These are phyloP conservation scores for Erpetoichthys calabaricus DNA, from an alignment of 2,797 vertebrate species.

Conservation along the genomic window DNA sequence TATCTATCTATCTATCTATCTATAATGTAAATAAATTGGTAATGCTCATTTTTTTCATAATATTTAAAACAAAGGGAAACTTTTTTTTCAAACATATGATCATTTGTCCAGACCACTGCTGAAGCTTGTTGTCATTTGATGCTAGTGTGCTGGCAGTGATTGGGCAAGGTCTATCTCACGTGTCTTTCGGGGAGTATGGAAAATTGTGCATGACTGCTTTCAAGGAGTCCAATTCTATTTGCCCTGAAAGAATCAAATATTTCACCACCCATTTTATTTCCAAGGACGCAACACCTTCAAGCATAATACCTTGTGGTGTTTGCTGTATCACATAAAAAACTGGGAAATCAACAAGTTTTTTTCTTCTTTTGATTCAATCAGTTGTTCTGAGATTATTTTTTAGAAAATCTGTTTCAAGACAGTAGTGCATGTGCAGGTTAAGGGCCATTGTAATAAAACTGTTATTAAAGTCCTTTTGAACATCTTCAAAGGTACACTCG, in stretches of 20 bases:
- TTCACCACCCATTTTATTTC: background rate
- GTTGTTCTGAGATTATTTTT: too few relatives aligned
- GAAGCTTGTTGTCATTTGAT: background rate
- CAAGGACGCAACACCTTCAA: background rate
- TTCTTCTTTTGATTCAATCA: slow-evolving; percentile 8
- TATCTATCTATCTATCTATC: too few relatives aligned
- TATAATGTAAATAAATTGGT: too few relatives aligned
- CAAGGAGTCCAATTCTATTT: background rate
- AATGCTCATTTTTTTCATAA: too few relatives aligned
- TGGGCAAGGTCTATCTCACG: background rate
- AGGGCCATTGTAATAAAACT: too few relatives aligned
- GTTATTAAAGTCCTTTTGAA: too few relatives aligned
- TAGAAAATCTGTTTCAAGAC: too few relatives aligned
- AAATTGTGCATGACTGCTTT: background rate
- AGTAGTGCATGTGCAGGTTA: too few relatives aligned
- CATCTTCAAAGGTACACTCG: slow-evolving; percentile 7
- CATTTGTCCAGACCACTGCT: background rate
- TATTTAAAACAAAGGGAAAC: background rate
- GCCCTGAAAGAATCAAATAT: background rate
- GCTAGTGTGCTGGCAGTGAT: background rate
- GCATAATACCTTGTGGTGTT: background rate
- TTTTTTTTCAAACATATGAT: background rate
- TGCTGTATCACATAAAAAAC: slow-evolving; percentile 7
- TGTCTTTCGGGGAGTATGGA: background rate
- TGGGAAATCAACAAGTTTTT: slow-evolving; percentile 11